Conservation (phyloP, 2,797 vertebrate genomes). For the Leptodactylus fallax region DNA sequence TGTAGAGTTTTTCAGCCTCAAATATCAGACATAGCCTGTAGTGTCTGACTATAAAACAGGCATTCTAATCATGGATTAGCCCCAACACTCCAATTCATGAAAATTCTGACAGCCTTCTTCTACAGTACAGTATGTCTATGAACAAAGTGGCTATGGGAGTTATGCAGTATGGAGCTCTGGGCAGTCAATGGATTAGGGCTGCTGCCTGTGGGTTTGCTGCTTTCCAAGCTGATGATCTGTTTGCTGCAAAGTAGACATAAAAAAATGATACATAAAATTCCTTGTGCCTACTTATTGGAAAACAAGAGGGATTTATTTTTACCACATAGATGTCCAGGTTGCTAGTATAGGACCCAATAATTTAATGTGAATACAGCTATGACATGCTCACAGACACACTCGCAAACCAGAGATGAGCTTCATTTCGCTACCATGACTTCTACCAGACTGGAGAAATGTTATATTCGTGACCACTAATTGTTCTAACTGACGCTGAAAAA, state of each 20-base stretch:
- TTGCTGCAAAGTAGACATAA: background rate
- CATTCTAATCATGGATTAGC: too few species aligned
- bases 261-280: background rate
- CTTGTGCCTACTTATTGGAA: background rate
- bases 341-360: background rate
- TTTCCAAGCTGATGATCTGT: background rate
- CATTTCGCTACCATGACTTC: constrained; percentile 3
- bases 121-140: background rate
- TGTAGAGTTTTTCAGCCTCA: too few species aligned
- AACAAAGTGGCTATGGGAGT: background rate
- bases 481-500: constrained; percentile 25
- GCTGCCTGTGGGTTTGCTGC: background rate
- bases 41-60: too few species aligned
- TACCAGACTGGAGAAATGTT: constrained; percentile 43
- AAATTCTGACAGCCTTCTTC: too few species aligned
- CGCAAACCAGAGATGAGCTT: constrained; percentile 7
- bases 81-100: too few species aligned
- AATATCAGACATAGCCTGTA: too few species aligned
- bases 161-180: background rate
- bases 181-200: background rate
- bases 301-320: constrained; percentile 15
- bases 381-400: background rate
- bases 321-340: background rate
- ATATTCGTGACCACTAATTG: constrained; percentile 31
- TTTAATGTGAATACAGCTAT: constrained; percentile 29